phyloP scores from a whole-genome alignment of 2,113 vertebrate genomes.

The Corythaixoides concolor region DNA sequence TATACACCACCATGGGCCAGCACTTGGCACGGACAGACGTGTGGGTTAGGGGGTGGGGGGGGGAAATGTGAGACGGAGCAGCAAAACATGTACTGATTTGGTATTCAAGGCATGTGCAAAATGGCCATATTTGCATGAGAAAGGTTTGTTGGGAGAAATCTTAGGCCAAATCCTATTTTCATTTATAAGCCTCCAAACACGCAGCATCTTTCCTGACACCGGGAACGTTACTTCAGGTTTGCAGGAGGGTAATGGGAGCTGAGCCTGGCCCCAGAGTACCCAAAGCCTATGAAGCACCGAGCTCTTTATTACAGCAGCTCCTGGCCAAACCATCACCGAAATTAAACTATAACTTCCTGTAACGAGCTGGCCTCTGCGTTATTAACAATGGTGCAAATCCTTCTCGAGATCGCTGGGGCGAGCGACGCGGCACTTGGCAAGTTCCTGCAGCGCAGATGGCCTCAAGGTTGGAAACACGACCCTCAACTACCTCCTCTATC shows the following conservation, averaged over 20 bases:
- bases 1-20: rapidly evolving
- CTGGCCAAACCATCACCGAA: not conserved
- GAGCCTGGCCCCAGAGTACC: not conserved
- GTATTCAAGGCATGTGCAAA: not conserved
- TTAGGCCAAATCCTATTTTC: not conserved
- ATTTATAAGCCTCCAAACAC: not conserved
- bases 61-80: not conserved
- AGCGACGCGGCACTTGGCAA: not conserved
- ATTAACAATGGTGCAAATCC: not conserved
- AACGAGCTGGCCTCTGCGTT: not conserved
- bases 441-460: not conserved
- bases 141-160: not conserved
- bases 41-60: not conserved
- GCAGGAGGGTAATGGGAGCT: not conserved
- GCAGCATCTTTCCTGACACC: not conserved
- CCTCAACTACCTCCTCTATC: not conserved
- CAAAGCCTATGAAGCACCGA: rapidly evolving
- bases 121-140: not conserved
- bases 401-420: not conserved
- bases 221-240: not conserved
- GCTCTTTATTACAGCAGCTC: not conserved
- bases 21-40: rapidly evolving
- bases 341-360: not conserved
- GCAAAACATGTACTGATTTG: not conserved
- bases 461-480: not conserved